Conservation (phyloP, 2,797 vertebrate genomes). For the Onychomys leucogaster region DNA sequence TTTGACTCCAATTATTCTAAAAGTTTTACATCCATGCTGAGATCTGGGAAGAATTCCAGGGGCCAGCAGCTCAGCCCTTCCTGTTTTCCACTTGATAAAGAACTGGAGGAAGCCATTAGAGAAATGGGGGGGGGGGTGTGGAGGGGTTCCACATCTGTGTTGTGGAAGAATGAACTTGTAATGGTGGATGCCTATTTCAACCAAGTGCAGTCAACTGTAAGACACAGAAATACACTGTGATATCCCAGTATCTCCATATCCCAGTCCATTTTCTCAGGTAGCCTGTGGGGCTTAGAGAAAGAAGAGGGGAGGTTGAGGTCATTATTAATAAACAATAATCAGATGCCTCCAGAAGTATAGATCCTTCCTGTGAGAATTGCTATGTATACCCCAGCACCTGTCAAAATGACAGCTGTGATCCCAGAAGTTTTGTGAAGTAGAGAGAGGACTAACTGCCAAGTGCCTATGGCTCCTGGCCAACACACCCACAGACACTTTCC, state of each 20-base stretch:
- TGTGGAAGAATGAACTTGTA: not conserved
- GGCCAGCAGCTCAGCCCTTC: not conserved
- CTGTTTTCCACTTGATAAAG: not conserved
- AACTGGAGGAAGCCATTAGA: not conserved
- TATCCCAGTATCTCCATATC: accelerated
- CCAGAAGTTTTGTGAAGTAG: not conserved
- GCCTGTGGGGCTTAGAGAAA: not conserved
- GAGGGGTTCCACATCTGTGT: not conserved
- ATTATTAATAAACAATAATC: not conserved
- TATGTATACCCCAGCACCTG: not conserved
- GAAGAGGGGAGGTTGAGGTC: not conserved
- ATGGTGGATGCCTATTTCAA: no score
- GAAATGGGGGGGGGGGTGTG: not conserved
- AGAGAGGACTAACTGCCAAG: accelerated
- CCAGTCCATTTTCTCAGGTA: not conserved
- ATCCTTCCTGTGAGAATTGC: not conserved
- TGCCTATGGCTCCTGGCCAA: not conserved
- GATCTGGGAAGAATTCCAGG: not conserved
- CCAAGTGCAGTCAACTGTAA: not conserved
- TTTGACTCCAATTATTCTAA: constrained; percentile 5
- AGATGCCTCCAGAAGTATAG: accelerated
- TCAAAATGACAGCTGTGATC: not conserved
- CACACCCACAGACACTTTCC: not conserved
- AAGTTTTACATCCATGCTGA: not conserved
- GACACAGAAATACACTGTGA: not conserved